Base-by-base conservation (phyloP, 2,888 invertebrate species). In the Seladonia tumulorum region DNA sequence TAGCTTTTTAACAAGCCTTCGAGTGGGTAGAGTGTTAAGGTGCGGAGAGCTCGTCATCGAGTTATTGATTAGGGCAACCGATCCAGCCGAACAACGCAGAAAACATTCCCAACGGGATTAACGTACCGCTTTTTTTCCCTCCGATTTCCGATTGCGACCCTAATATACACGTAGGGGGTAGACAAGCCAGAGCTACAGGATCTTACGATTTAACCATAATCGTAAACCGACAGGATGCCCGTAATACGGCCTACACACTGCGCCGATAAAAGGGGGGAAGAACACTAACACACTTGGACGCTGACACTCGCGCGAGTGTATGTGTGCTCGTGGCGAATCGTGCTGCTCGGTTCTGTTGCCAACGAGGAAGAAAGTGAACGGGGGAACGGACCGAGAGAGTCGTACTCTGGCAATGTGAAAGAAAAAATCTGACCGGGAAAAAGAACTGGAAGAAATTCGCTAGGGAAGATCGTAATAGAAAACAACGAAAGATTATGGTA, bases 151-250 rank as follows among this genome's bases (percentile, higher is more conserved):
- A 57, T 72, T n/a, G 68, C 68, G 39, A 42, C 39, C 53, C 71
- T 70, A 78, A 78, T 39, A 71, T 42, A 57, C 70, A 25, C 49
- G 68, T 47, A 42, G 57, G 45, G 57, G 78, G 39, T 39, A 77
- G 66, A 70, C 68, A 18, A 42, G n/a, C 42, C 47, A 8, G 72
- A 47, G n/a, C 72, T 57, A 29, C 73, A 73, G 45, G 72, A 79
- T 63, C 73, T 71, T 79, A 47, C 79, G 79, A 79, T 79, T 73
- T 25, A 73, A 79, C 79, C 79, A 79, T 79, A 73, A 79, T 79
- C 79, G 79, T 79, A 79, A 79, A 79, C 35, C 72, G 47, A 63
- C 72, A 73, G 72, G 72, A 63, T 57, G 72, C 72, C 35, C 60
- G 72, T 73, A 79, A 79, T 73, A 73, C 35, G 79, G 79, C 39